Conservation (phyloP, 2,113 vertebrate genomes). For the Cynocephalus volans region DNA sequence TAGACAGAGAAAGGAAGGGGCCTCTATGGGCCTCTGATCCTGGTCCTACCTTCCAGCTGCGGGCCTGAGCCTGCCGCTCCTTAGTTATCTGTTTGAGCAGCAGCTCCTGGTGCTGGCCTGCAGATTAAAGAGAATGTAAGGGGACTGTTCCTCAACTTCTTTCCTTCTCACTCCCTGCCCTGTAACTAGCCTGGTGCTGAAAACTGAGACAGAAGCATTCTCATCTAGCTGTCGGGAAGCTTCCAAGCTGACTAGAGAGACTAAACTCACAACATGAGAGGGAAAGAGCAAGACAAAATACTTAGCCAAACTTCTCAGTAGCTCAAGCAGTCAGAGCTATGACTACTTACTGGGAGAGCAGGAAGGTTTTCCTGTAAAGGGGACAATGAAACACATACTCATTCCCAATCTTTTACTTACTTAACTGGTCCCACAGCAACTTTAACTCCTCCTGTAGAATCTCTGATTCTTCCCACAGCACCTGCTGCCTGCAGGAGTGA, state of each 20-base stretch:
- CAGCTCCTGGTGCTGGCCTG: conserved; percentile 74
- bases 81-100: conserved; percentile 73
- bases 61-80: not conserved
- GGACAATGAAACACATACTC: not conserved
- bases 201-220: conserved; percentile 36
- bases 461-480: conserved; percentile 89
- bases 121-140: conserved; percentile 46
- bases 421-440: conserved; percentile 89
- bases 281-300: conserved; percentile 49
- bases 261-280: conserved; percentile 88
- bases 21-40: not conserved
- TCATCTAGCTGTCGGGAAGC: conserved; percentile 89
- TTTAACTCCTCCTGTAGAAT: conserved; percentile 90
- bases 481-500: conserved; percentile 87
- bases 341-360: not conserved
- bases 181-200: not conserved
- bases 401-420: conserved; percentile 84
- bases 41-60: conserved; percentile 73
- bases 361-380: conserved; percentile 39
- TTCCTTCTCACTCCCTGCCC: conserved; percentile 17
- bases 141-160: not conserved
- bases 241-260: conserved; percentile 94
- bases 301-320: conserved; percentile 31
- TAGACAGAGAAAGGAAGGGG: not conserved
- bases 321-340: conserved; percentile 16